Base-by-base conservation (phyloP, 2,888 invertebrate genomes). In the Melanophora roralis region DNA sequence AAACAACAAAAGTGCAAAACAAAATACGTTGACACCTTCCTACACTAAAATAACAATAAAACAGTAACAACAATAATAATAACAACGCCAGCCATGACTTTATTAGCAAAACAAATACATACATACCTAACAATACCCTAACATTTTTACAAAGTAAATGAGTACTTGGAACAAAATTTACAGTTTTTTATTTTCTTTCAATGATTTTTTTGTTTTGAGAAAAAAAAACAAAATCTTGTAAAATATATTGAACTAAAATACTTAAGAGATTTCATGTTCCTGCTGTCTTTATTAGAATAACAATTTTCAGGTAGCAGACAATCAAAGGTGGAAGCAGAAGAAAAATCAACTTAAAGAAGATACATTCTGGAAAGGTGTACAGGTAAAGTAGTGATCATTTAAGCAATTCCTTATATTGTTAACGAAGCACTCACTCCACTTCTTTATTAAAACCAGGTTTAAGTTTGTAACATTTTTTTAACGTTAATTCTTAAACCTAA, bases 21-120 rank as follows among this genome's bases (percentile, higher is more conserved):
- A 36, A 19, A 55, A 38, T 74, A 62, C 67, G 74, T 75, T 62
- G 57, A 68, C 68, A 68, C 51, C 67, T 67, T 72, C 62, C 36
- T 47, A 80, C 36, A 36, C 59, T 23, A 74, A 45, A 67, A 78
- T 11, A 60, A 9, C 27, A 57, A 38, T 19, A 65, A 49, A 51
- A 59, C 45, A 53, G 45, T 1, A 57, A 69, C 38, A 32, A 43
- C 23, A 68, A 67, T 11, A 59, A 57, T 40, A 65, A 43, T 43
- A 53, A 57, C 11, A 55, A 43, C 4, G 32, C 19, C 47, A 19
- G 12, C 7, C 27, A 9, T 14, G n/a, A 16, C 43, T 34, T n/a
- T n/a, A 45, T 5, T 49, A 59, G 14, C 14, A 40, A 14, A 14
- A n/a, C n/a, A n/a, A n/a, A n/a, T n/a, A n/a, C n/a, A n/a, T n/a